These are phyloP conservation scores for Ophion ventricosus DNA, from an alignment of 2,888 invertebrate species.

Conservation along the genomic window DNA sequence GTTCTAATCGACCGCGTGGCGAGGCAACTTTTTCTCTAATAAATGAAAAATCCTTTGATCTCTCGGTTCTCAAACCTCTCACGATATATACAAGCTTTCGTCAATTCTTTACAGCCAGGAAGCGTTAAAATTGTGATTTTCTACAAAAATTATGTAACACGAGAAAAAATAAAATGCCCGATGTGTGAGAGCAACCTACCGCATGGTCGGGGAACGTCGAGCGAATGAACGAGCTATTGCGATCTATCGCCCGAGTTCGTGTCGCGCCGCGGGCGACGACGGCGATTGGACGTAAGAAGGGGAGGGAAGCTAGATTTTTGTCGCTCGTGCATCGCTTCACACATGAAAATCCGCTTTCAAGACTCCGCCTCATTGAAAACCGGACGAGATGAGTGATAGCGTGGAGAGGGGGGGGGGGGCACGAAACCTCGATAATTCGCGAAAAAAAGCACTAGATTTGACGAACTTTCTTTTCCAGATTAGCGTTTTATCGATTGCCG, in stretches of 20 bases:
- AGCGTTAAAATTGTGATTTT: background rate
- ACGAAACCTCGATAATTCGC: background rate
- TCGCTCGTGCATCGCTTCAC: constrained; percentile 11
- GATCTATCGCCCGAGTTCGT: background rate
- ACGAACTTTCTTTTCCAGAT: background rate
- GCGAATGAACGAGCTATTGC: constrained; percentile 55
- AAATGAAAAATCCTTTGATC: background rate
- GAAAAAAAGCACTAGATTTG: background rate
- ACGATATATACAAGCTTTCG: background rate
- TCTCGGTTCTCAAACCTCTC: background rate
- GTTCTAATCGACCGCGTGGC: constrained; percentile 52
- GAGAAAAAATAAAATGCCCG: constrained; percentile 2
- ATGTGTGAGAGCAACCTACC: constrained; percentile 44
- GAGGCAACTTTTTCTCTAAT: constrained; percentile 19
- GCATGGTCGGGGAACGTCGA: constrained; percentile 50
- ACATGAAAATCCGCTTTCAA: constrained; percentile 33
- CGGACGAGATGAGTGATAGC: background rate
- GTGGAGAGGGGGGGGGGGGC: background rate
- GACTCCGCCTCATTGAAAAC: constrained; percentile 43
- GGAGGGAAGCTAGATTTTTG: constrained; percentile 13
- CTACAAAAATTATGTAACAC: background rate
- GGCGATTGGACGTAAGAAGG: background rate
- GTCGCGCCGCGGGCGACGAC: background rate
- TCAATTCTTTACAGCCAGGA: background rate
- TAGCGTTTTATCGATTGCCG: background rate